Conservation (phyloP, 30 jellyfish, hydroid and myxozoan species). For the Nemopilema nomurai region DNA sequence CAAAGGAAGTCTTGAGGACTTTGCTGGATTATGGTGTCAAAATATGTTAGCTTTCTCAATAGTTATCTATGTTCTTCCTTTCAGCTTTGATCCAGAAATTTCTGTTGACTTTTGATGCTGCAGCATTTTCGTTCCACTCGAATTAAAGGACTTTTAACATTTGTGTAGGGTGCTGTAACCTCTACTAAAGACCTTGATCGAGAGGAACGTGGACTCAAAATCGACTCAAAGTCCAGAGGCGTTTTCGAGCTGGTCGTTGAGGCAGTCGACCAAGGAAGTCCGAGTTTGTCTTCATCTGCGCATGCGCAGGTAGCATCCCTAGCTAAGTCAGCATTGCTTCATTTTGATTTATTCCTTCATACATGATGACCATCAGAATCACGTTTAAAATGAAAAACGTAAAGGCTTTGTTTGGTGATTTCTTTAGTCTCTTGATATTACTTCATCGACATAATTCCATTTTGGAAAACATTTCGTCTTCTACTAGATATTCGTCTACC, state of each 20-base stretch:
- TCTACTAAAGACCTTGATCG: slow-evolving; percentile 46
- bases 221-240: slow-evolving; percentile 41
- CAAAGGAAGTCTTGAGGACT: no score
- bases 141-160: no score
- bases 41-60: no score
- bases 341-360: neutral
- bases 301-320: slow-evolving; percentile 36
- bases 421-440: no score
- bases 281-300: slow-evolving; percentile 16
- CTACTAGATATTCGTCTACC: slow-evolving; percentile 48
- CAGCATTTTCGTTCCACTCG: no score
- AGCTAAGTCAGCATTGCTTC: neutral
- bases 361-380: neutral
- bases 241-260: slow-evolving; percentile 37
- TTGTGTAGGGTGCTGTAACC: slow-evolving; percentile 43
- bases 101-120: no score
- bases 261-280: slow-evolving; percentile 58
- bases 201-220: slow-evolving; percentile 44
- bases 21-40: no score
- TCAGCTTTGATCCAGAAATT: no score
- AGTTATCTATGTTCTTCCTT: no score
- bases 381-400: neutral
- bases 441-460: no score
- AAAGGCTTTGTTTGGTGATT: no score
- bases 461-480: no score